phyloP scores from a whole-genome alignment of 2,113 vertebrate species.

The Varanus salvator region DNA sequence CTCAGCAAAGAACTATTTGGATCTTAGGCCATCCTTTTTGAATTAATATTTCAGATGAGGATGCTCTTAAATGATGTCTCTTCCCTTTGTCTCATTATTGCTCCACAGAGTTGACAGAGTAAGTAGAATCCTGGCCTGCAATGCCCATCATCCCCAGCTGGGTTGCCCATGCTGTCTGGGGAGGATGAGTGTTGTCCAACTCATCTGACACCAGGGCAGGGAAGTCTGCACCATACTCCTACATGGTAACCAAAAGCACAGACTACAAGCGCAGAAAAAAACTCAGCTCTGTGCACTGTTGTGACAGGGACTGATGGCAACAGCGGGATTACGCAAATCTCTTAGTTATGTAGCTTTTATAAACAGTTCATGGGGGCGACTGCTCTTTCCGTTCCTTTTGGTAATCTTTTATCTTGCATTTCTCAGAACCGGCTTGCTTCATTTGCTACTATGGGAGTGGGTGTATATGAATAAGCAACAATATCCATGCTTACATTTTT shows the following conservation, averaged over 20 bases:
- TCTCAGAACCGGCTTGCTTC: slow-evolving; percentile 2
- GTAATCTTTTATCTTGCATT: slow-evolving; percentile 18
- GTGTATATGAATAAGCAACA: neutral
- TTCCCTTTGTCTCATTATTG: neutral
- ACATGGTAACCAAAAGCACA: neutral
- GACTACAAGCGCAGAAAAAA: neutral
- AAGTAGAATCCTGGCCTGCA: no score
- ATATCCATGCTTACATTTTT: slow-evolving; percentile 10
- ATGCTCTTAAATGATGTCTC: neutral
- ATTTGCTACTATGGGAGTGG: slow-evolving; percentile 1
- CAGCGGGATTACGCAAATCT: slow-evolving; percentile 7
- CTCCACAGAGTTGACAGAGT: neutral
- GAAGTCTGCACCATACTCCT: neutral
- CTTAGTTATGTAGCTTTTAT: slow-evolving; percentile 30
- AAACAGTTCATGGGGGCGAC: slow-evolving; percentile 22
- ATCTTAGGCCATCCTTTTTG: neutral
- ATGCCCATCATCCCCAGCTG: no score
- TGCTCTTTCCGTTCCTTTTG: neutral
- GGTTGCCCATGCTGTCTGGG: no score
- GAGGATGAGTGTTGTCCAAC: no score
- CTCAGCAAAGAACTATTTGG: neutral
- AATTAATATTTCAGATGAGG: neutral
- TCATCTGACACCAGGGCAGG: no score
- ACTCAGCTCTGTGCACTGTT: neutral
- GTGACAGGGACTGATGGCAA: neutral